Evolutionary conservation across 2,888 invertebrate genomes (phyloP), one percentile per base, ranked within the genome.

Genomic region (Phortica magna): DNA sequence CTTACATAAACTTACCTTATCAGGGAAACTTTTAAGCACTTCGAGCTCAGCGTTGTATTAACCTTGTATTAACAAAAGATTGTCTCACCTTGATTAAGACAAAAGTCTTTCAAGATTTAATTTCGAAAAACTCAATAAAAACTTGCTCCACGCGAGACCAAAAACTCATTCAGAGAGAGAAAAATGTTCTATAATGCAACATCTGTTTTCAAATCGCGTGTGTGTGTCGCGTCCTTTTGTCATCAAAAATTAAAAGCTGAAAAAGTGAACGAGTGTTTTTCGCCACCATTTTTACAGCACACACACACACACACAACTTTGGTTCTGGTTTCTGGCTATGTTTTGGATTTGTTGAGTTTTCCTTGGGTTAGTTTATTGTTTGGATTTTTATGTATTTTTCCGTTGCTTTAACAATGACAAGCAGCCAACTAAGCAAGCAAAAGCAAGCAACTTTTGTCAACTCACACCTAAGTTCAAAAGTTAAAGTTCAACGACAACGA

Each of bases 401-500:
- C 14, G 48, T 14, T 5, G 14, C 48, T 12, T 12, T 48, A 14
- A 48, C 48, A 48, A 9, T 48, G 48, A 48, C 48, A 48, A 48
- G 10, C 48, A 48, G 10, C 48, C 48, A 48, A 48, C 4, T 48
- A 7, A 43, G 7, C 43, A 48, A 48, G 48, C 48, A 31, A 31
- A 31, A 2, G 31, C 31, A 31, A 31, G 31, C 31, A 31, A 31
- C 31, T 31, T 31, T 31, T 31, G 0, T 31, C 31, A 48, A 48
- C 48, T 48, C 48, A 59, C 70, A 39, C 55, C 19, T 71, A 71
- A 55, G 70, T 71, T 71, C 70, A 71, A 71, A 71, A 71, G 55
- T 42, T 71, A 71, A 71, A 71, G 70, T 71, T 71, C 70, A 71
- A 71, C 70, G 70, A 53, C 39, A 71, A 71, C 70, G 70, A 53